These are phyloP conservation scores for Autographa pulchrina DNA, from an alignment of 2,888 invertebrate genomes.

Conservation along the genomic window DNA sequence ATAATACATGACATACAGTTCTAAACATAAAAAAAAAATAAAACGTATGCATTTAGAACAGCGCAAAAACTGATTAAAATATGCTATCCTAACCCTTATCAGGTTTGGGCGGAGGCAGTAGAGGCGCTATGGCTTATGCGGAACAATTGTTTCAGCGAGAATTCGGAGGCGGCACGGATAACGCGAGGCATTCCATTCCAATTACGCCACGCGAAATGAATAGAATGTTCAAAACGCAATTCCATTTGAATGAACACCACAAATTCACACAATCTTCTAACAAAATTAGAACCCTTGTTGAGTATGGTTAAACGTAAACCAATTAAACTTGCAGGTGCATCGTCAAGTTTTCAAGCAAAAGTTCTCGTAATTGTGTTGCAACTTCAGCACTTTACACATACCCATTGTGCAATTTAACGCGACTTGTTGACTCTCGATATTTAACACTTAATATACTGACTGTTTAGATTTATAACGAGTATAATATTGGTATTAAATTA, in stretches of 20 bases:
- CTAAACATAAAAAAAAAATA: neutral
- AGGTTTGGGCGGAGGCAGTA: neutral
- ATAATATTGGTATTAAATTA: no score
- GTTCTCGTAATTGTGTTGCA: conserved; percentile 13
- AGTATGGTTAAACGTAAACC: neutral
- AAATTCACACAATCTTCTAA: neutral
- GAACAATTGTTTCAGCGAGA: conserved; percentile 2
- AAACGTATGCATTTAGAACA: neutral
- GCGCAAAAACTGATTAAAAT: neutral
- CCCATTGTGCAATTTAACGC: neutral
- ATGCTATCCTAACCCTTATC: neutral
- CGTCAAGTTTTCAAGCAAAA: neutral
- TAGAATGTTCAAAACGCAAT: neutral
- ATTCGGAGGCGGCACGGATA: neutral
- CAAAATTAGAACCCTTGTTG: conserved; percentile 3
- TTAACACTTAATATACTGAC: neutral
- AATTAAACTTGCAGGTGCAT: conserved; percentile 14
- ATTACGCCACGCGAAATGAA: neutral
- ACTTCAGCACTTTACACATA: conserved; percentile 7
- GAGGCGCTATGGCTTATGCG: neutral
- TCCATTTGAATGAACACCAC: neutral
- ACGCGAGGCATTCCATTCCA: neutral
- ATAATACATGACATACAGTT: no score
- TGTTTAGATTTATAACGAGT: no score
- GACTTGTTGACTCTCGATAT: neutral